Evolutionary conservation across 1,140 invertebrate genomes (phyloP).

Genomic region (Drosophila chauvacae): DNA sequence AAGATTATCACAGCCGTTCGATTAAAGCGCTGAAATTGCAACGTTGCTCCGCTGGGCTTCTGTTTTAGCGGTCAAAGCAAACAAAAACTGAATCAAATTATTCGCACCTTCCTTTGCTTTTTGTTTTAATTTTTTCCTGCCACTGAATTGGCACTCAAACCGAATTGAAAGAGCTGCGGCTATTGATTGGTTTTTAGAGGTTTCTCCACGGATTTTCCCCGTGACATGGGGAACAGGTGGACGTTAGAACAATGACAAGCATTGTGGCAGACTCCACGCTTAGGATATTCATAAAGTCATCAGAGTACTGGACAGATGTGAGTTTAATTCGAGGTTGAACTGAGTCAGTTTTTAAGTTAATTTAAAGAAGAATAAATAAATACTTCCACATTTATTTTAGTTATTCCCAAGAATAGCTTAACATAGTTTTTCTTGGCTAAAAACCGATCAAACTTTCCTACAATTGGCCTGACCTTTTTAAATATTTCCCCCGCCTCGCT

Average conservation of each 20-base stretch:
- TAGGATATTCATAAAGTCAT: not conserved
- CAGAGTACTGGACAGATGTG: no score
- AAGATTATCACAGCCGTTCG: slow-evolving; percentile 15
- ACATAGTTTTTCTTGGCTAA: not conserved
- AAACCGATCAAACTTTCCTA: not conserved
- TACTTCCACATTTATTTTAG: not conserved
- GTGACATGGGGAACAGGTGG: not conserved
- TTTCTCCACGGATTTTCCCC: slow-evolving; percentile 8
- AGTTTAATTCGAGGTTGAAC: not conserved
- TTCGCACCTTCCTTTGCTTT: slow-evolving; percentile 7
- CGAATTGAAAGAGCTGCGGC: slow-evolving; percentile 29
- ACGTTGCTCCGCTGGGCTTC: not conserved
- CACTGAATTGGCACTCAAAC: slow-evolving; percentile 33
- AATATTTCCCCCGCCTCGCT: not conserved
- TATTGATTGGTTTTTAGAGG: slow-evolving; percentile 49
- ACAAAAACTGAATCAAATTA: slow-evolving; percentile 49
- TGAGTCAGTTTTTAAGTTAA: not conserved
- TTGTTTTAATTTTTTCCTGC: slow-evolving; percentile 12
- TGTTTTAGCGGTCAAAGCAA: slow-evolving; percentile 11
- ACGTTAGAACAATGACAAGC: slow-evolving; percentile 2
- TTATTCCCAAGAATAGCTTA: not conserved
- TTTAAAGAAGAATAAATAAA: not conserved
- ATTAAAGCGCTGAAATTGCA: slow-evolving; percentile 5
- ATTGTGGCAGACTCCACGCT: slow-evolving; percentile 1
- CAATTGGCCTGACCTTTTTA: not conserved